Evolutionary conservation across 2,888 invertebrate species (phyloP).

Genomic region (Eucera pruinosa): DNA sequence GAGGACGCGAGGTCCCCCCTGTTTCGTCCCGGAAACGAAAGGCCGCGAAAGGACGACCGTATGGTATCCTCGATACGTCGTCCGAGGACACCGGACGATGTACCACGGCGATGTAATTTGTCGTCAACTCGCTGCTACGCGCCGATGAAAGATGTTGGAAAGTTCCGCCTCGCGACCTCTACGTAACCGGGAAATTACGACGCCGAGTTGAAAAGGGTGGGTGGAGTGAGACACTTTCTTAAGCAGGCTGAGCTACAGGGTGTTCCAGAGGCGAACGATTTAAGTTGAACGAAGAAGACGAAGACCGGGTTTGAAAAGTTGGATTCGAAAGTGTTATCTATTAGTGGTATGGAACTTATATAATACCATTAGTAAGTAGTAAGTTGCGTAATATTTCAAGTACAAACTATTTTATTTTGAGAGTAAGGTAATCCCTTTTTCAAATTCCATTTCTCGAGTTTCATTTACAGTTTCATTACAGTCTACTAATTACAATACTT

Average conservation of each 20-base stretch:
- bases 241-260: conserved; percentile 1
- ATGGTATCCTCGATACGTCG: conserved; percentile 54
- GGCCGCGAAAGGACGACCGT: conserved; percentile 50
- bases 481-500: no score
- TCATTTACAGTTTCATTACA: no score
- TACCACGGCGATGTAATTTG: conserved; percentile 49
- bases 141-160: conserved; percentile 63
- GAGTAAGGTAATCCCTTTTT: no score
- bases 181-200: conserved; percentile 56
- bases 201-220: background rate
- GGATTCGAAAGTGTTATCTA: no score
- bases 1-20: conserved; percentile 52
- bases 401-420: no score
- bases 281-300: no score
- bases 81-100: conserved; percentile 30
- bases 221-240: conserved; percentile 33
- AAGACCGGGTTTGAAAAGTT: no score
- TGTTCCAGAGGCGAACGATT: background rate
- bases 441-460: no score
- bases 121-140: conserved; percentile 61
- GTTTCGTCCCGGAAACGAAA: conserved; percentile 57
- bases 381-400: no score
- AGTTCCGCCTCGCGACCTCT: conserved; percentile 46
- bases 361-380: no score
- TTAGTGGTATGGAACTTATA: no score